Base-by-base conservation (phyloP, 2,888 invertebrate species). In the Euplexia lucipara region DNA sequence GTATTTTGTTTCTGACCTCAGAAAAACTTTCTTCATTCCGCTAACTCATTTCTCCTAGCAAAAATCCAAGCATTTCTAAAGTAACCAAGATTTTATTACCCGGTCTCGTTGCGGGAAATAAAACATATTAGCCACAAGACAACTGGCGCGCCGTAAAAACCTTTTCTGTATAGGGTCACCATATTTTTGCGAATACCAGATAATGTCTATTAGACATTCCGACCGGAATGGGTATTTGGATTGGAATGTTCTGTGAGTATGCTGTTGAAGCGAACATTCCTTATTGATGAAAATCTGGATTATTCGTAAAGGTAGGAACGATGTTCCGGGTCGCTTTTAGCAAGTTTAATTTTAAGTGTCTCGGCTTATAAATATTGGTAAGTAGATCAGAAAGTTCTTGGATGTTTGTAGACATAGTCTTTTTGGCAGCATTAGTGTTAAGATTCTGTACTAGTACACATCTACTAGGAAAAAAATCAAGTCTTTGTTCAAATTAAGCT, bases 41-140 rank as follows among this genome's bases (percentile, higher is more conserved):
- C 51, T 54, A 57, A 64, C 42, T 35, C 30, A 62, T 63, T 68
- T 71, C 54, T 39, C 41, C 34, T 47, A 49, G 64, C 61, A 70
- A 69, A 78, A 78, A 79, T 64, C 78, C 71, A 34, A 71, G 62
- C 59, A 60, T 78, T 80, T 80, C 81, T 70, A 66, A 69, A 80
- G 74, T 69, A 80, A 78, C 78, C 74, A 74, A 79, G 78, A 79
- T 79, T 79, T 78, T 80, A 79, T 79, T 78, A 80, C 66, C 41
- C 42, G 42, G 64, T 22, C 78, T 65, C 78, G 69, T 69, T 69
- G 68, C 61, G 47, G 69, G 74, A 67, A 78, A 79, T 79, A 81
- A 81, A 81, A 75, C 70, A 75, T 81, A 79, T 81, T 79, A 81
- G 70, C 73, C 70, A 56, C 65, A 75, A 75, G 79, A 80, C 79